Evolutionary conservation across 2,113 vertebrate species (phyloP).

Genomic region (Etheostoma spectabile): DNA sequence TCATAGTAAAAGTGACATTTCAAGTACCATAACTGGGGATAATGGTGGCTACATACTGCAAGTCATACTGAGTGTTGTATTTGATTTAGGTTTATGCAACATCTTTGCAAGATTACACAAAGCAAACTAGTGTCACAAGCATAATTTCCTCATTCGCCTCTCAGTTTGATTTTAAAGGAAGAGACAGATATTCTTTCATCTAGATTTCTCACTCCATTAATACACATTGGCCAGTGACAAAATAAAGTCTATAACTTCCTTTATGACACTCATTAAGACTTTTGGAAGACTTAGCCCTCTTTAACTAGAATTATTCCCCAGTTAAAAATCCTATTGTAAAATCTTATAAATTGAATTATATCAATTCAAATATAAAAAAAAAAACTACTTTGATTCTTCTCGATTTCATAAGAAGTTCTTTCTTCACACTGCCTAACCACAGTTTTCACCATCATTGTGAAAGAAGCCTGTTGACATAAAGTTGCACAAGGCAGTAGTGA

Average conservation of each 20-base stretch:
- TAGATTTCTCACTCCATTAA: constrained; percentile 28
- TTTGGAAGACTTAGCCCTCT: background rate
- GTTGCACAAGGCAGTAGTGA: constrained; percentile 40
- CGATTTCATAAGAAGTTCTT: background rate
- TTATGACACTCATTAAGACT: background rate
- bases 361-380: background rate
- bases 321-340: background rate
- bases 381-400: background rate
- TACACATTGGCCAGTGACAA: constrained; percentile 26
- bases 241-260: background rate
- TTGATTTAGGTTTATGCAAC: constrained; percentile 47
- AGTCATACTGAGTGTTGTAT: constrained; percentile 8
- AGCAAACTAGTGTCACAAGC: constrained; percentile 45
- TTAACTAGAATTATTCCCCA: background rate
- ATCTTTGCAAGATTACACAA: constrained; percentile 27
- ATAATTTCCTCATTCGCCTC: constrained; percentile 50
- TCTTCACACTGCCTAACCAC: background rate
- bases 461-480: constrained; percentile 28
- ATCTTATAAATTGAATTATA: background rate
- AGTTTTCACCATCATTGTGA: constrained; percentile 56
- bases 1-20: background rate
- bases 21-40: background rate
- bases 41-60: background rate
- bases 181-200: constrained; percentile 29
- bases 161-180: constrained; percentile 14